A percentile compares a stretch with the other conserved stretches of the same genome.
Conservation (phyloP, 2,797 vertebrate species). For the Mycteria americana region DNA sequence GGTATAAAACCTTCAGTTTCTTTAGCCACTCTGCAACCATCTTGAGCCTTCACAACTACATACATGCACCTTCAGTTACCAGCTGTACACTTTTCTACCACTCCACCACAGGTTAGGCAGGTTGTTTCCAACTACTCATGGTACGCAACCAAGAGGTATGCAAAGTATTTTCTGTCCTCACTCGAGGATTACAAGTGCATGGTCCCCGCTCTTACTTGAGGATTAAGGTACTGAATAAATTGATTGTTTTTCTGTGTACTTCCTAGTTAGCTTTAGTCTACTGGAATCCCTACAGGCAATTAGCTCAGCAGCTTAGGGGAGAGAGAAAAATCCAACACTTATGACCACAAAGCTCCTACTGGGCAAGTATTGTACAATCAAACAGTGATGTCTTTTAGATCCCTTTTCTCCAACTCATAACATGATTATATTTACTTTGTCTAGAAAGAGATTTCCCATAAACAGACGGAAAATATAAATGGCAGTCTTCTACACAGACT, state of each 20-base stretch:
- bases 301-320: conserved; percentile 3
- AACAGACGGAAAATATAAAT: conserved; percentile 1
- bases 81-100: neutral
- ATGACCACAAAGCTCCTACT: conserved; percentile 8
- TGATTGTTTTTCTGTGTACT: conserved; percentile 4
- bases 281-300: neutral
- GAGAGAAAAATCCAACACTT: conserved; percentile 36
- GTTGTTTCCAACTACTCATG: neutral
- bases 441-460: neutral
- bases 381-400: neutral
- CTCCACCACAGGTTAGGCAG: neutral
- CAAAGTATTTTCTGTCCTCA: neutral
- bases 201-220: neutral
- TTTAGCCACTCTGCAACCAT: neutral
- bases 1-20: neutral
- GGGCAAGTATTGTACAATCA: neutral
- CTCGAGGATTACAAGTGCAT: neutral
- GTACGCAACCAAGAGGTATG: neutral
- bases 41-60: neutral
- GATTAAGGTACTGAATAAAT: conserved; percentile 36
- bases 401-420: neutral
- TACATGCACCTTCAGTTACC: neutral
- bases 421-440: neutral
- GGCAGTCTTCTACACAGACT: neutral
- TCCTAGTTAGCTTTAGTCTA: neutral